phyloP scores from a whole-genome alignment of 2,888 invertebrate species.

The Eilema caniola region DNA sequence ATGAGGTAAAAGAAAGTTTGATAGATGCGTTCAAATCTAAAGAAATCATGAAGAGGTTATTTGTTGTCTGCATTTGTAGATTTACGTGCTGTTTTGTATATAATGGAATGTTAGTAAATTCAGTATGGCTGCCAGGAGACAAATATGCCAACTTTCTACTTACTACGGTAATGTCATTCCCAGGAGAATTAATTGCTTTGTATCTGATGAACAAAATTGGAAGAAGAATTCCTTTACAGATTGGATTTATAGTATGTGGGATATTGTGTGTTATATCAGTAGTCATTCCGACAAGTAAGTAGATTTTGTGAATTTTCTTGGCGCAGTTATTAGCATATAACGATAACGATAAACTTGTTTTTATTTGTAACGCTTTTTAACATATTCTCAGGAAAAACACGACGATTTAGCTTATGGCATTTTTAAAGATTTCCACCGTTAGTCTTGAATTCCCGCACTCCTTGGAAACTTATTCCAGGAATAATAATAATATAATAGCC shows the following conservation, averaged over 20 bases:
- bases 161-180: slow-evolving; percentile 75
- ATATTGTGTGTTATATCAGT: slow-evolving; percentile 63
- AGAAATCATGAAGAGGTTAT: slow-evolving; percentile 65
- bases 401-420: too few species aligned
- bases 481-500: too few species aligned
- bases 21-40: slow-evolving; percentile 64
- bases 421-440: too few species aligned
- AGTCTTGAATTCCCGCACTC: too few species aligned
- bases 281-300: slow-evolving; percentile 69
- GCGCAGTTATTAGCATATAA: too few species aligned
- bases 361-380: too few species aligned
- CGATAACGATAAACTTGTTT: too few species aligned
- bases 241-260: slow-evolving; percentile 67
- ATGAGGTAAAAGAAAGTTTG: slow-evolving; percentile 64
- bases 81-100: slow-evolving; percentile 75
- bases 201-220: slow-evolving; percentile 76
- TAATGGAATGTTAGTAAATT: slow-evolving; percentile 74
- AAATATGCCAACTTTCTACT: slow-evolving; percentile 76
- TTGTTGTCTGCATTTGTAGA: slow-evolving; percentile 61
- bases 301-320: background rate
- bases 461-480: too few species aligned
- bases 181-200: slow-evolving; percentile 72
- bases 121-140: slow-evolving; percentile 74
- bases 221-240: slow-evolving; percentile 67
- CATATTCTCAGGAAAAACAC: too few species aligned